Evolutionary conservation across 2,888 invertebrate genomes (phyloP), one percentile per base, ranked within the genome.

Genomic region (Caenorhabditis sinica): DNA sequence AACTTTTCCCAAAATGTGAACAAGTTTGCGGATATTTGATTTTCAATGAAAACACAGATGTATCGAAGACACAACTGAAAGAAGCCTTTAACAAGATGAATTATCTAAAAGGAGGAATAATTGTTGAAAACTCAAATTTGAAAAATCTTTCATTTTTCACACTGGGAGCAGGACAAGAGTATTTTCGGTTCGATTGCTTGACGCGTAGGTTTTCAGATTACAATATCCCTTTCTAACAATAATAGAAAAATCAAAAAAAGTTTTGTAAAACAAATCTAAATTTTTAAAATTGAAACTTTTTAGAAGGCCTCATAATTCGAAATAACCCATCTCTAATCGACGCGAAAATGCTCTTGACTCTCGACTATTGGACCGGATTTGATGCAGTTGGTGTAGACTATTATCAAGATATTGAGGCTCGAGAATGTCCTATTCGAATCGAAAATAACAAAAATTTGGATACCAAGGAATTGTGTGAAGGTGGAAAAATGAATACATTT

Each of bases 1-100:
- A 40, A 11, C 13, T 40, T 13, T 40, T 40, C 40, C 40, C 40
- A 13, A 13, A 40, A 11, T 40, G 40, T 13, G 36, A 60, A 3
- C 36, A 60, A 60, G 20, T 60, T n/a, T 60, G 60, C 20, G 60
- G 60, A 20, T 20, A 36, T 36, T 11, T 60, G 20, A 36, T 20
- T 6, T n/a, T 60, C 11, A 60, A 60, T 20, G 2, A 4, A 2
- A 36, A 36, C 9, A n/a, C 28, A 0, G 20, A 60, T 8, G 33
- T 60, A 30, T 60, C 60, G 11, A 5, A 58, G 8, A 17, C 2
- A n/a, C 15, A 58, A 17, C 17, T 58, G 15, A 15, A 8, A 17
- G 33, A 17, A 2, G 30, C 2, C 0, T 33, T 58, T 17, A 30
- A 58, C 1, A 2, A 20, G 1, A 60, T 60, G 60, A 4, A 33